phyloP scores from a whole-genome alignment of 2,797 vertebrate genomes.

The Sternarchorhynchus goeldii region DNA sequence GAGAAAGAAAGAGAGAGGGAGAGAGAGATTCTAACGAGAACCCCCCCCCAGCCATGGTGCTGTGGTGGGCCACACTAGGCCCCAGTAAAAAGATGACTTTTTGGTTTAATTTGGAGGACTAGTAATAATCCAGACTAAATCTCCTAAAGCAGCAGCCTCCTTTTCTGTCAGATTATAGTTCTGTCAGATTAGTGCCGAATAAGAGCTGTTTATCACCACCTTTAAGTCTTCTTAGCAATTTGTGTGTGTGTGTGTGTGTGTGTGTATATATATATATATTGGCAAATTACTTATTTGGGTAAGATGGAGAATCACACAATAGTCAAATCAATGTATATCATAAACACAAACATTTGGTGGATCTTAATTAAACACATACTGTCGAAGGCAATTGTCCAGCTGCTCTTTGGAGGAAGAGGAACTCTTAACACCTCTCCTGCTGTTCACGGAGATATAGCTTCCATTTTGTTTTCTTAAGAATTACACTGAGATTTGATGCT shows the following conservation, averaged over 20 bases:
- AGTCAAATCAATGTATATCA: background rate
- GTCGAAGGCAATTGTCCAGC: background rate
- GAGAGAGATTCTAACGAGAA: conserved; percentile 60
- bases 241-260: conserved; percentile 61
- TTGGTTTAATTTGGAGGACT: conserved; percentile 84
- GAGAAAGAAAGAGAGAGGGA: background rate
- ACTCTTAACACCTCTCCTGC: background rate
- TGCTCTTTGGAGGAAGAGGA: background rate
- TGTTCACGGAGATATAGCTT: background rate
- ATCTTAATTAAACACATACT: background rate
- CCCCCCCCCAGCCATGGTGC: conserved; percentile 61
- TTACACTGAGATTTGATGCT: conserved; percentile 27
- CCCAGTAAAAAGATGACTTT: conserved; percentile 79
- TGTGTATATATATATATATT: background rate
- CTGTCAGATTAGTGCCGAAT: no score
- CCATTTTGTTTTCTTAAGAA: conserved; percentile 38
- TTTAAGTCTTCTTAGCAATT: conserved; percentile 58
- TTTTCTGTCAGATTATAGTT: conserved; percentile 75
- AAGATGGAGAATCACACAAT: background rate
- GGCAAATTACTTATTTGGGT: background rate
- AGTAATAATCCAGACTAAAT: conserved; percentile 82
- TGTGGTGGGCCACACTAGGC: conserved; percentile 63
- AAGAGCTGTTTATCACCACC: conserved; percentile 76
- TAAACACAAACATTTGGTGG: background rate
- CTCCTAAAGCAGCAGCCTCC: conserved; percentile 75